These are phyloP conservation scores for Tenualosa thibaudeaui DNA, from an alignment of 2,797 vertebrate species.

Conservation along the genomic window DNA sequence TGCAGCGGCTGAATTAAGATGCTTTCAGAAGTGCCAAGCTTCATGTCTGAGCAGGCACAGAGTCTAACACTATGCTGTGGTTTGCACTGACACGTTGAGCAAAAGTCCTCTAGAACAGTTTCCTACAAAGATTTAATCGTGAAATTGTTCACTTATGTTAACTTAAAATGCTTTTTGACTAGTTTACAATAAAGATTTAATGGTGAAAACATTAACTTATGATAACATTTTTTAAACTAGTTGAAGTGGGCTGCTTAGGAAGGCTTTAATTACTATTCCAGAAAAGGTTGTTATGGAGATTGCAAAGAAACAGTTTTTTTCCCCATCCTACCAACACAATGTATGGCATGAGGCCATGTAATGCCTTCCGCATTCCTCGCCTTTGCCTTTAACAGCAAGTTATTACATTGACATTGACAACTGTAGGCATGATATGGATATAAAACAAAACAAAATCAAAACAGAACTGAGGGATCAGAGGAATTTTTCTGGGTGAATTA, in stretches of 20 bases:
- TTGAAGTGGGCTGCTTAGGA: neutral
- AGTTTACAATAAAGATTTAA: neutral
- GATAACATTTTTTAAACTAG: neutral
- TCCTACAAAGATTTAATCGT: too few relatives aligned
- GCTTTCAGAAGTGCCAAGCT: neutral
- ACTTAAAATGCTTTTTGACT: neutral
- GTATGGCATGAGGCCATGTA: neutral
- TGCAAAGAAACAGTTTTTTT: neutral
- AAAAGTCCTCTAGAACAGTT: neutral
- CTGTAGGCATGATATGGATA: neutral
- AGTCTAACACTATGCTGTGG: neutral
- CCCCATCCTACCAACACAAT: neutral
- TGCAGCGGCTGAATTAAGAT: neutral
- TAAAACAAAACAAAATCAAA: neutral
- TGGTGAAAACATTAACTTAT: neutral
- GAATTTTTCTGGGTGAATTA: neutral
- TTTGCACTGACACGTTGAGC: neutral
- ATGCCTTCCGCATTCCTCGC: neutral
- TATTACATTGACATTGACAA: neutral
- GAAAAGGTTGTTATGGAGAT: neutral
- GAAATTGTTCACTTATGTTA: neutral
- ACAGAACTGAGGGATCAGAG: neutral
- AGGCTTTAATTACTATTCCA: constrained; percentile 2
- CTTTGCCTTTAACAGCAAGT: neutral
- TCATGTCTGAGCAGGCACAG: neutral